Evolutionary conservation across 2,797 vertebrate genomes (phyloP), one percentile per base, ranked within the genome.

Genomic region (Enteromius unitaeniatus): DNA sequence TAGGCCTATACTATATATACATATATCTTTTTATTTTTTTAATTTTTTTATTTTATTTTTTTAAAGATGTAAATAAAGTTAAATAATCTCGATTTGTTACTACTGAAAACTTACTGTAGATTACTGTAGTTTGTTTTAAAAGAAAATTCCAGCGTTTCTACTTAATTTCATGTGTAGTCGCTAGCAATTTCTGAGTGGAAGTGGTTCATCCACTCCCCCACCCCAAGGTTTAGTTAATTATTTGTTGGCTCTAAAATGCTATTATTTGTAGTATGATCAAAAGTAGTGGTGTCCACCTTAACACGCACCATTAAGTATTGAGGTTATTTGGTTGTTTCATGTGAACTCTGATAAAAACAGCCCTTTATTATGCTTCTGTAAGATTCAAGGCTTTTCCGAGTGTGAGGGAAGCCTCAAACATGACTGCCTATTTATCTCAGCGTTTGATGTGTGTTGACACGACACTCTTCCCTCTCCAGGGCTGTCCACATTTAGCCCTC

Each of bases 381-480:
- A 21, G 37, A 62, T 19, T 60, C 5, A 8, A 62, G n/a, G 13
- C 31, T 58, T 53, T 76, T 76, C 51, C 9, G n/a, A 6, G 45
- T 21, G 15, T n/a, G 49, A 26, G 64, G 40, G 55, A 17, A 17
- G 31, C 15, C 45, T 45, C 6, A 82, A 65, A 72, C 68, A 81
- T 19, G 21, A 47, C 21, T 37, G 21, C 47, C 23, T 34, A 47
- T 26, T 31, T 74, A 17, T 60, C 40, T n/a, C 47, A 28, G 67
- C 45, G 47, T 89, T 88, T 86, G 85, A 72, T 81, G 45, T 79
- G 86, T 87, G 75, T 88, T 86, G 28, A 87, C 60, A 74, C 68
- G 86, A 87, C 74, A 86, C 74, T 72, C 72, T 78, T 42, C 58
- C 26, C 76, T 75, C 81, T 79, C 55, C 19, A 26, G 87, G 81